Evolutionary conservation across 2,797 vertebrate species (phyloP).

Genomic region (Gila robusta): DNA sequence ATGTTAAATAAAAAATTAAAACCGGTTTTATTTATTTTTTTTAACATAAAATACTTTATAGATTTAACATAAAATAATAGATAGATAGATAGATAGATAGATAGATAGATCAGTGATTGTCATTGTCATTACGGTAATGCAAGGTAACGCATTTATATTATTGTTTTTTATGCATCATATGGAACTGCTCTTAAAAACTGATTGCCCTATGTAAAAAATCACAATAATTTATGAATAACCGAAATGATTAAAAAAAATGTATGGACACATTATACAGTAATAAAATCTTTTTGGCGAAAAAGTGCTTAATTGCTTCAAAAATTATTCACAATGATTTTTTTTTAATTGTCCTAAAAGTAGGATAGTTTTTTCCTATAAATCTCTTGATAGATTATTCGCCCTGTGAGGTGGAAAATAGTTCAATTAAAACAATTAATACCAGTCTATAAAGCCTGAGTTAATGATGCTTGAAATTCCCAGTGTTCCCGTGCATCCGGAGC

Average conservation of each 20-base stretch:
- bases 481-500: background rate
- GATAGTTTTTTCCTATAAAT: background rate
- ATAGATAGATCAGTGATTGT: no score
- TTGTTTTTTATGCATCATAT: background rate
- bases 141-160: background rate
- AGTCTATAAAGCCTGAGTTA: constrained; percentile 4
- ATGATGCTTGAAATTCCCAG: constrained; percentile 26
- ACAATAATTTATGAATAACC: background rate
- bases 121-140: background rate
- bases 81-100: no score
- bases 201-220: background rate
- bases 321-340: background rate
- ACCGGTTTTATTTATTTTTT: no score
- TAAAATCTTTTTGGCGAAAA: background rate
- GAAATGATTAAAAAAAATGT: background rate
- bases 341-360: background rate
- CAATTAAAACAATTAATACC: constrained; percentile 31
- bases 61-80: no score
- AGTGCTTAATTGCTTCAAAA: background rate
- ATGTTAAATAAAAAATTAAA: no score
- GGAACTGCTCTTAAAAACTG: background rate
- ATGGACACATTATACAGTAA: no score
- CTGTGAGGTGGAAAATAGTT: constrained; percentile 26
- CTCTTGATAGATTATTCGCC: background rate
- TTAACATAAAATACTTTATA: no score